phyloP scores from a whole-genome alignment of 2,888 invertebrate species.

The Morpho helenor region DNA sequence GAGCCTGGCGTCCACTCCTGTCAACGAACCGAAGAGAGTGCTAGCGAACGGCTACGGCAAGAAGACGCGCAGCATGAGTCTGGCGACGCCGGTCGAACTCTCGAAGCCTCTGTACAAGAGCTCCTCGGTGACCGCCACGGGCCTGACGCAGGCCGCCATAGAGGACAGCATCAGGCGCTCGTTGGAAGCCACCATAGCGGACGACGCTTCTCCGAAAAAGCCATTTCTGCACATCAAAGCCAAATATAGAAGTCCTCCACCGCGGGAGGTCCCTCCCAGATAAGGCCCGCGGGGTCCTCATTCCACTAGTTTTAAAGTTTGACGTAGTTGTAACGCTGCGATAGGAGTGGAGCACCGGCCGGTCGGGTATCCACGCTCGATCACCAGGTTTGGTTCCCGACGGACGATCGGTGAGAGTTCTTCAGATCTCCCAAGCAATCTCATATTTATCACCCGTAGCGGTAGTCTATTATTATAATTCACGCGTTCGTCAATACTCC shows the following conservation, averaged over 20 bases:
- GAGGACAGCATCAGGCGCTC: conserved; percentile 70
- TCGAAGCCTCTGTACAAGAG: conserved; percentile 47
- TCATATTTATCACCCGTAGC: conserved; percentile 43
- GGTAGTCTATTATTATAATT: conserved; percentile 38
- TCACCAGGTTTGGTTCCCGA: conserved; percentile 11
- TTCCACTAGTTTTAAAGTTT: conserved; percentile 52
- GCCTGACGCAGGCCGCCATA: conserved; percentile 69
- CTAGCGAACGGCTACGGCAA: conserved; percentile 46
- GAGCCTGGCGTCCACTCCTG: conserved; percentile 61
- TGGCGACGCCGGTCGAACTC: conserved; percentile 48
- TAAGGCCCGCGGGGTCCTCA: conserved; percentile 45
- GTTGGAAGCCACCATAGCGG: conserved; percentile 60
- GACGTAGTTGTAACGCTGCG: conserved; percentile 21
- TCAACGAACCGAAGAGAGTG: conserved; percentile 47
- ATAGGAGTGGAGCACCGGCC: background rate
- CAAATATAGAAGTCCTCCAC: conserved; percentile 85
- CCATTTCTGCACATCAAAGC: conserved; percentile 85
- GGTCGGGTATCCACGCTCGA: conserved; percentile 10
- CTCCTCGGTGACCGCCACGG: conserved; percentile 38
- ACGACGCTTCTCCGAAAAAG: conserved; percentile 59
- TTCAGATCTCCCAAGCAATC: conserved; percentile 66
- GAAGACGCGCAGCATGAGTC: conserved; percentile 67
- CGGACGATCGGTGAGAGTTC: conserved; percentile 9
- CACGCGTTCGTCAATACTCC: conserved; percentile 41
- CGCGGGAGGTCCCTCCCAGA: conserved; percentile 80